A percentile compares a stretch with the other conserved stretches of the same genome.
phyloP scores from a whole-genome alignment of 2,888 invertebrate species.

The Drosophila yooni region DNA sequence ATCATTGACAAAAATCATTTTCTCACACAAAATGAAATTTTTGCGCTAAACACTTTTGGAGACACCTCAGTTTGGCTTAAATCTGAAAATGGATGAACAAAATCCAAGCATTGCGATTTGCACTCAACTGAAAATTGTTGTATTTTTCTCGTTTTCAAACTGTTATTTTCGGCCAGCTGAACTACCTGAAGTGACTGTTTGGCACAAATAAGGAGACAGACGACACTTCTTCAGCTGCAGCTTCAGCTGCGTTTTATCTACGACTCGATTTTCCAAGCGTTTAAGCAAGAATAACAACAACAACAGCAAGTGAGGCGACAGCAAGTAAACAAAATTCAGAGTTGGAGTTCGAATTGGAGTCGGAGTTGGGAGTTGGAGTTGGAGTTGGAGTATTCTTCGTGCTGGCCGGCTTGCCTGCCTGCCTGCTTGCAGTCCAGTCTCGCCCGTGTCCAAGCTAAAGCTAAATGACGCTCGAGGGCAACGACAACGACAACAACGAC shows the following conservation, averaged over 20 bases:
- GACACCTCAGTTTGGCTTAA: constrained; percentile 25
- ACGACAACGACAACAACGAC: constrained; percentile 52
- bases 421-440: constrained; percentile 22
- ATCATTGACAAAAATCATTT: neutral
- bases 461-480: constrained; percentile 76
- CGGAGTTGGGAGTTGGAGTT: neutral
- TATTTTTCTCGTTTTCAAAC: neutral
- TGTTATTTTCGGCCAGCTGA: constrained; percentile 24
- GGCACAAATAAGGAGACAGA: constrained; percentile 50
- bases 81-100: neutral
- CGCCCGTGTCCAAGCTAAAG: constrained; percentile 46
- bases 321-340: constrained; percentile 64
- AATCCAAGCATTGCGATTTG: constrained; percentile 6
- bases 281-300: constrained; percentile 65
- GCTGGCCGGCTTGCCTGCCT: constrained; percentile 13
- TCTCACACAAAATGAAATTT: neutral
- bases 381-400: neutral
- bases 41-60: neutral
- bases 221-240: constrained; percentile 63
- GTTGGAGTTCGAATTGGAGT: neutral
- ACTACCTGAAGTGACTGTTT: constrained; percentile 45
- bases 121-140: constrained; percentile 6
- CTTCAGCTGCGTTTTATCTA: constrained; percentile 70
- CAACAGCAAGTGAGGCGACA: constrained; percentile 28
- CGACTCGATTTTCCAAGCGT: constrained; percentile 75